phyloP scores from a whole-genome alignment of 2,888 invertebrate species.

The Nomada flava region DNA sequence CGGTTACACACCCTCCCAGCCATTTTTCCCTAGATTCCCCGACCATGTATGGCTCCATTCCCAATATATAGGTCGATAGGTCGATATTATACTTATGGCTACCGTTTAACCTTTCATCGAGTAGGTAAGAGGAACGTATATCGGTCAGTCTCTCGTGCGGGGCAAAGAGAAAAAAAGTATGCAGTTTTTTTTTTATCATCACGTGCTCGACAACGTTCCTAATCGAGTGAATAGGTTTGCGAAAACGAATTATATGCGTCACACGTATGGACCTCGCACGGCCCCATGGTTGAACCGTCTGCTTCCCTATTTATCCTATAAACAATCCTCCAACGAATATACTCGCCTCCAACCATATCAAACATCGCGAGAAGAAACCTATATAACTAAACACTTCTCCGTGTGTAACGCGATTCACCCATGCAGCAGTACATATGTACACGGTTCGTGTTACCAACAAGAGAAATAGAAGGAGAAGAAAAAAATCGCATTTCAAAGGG shows the following conservation, averaged over 20 bases:
- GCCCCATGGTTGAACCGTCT: neutral
- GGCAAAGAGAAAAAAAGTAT: too few relatives aligned
- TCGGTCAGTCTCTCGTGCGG: neutral
- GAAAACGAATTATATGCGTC: too few relatives aligned
- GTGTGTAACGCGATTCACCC: neutral
- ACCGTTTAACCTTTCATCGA: slow-evolving; percentile 32
- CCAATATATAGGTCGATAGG: slow-evolving; percentile 51
- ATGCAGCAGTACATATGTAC: too few relatives aligned
- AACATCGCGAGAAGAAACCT: neutral
- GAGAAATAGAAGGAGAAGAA: too few relatives aligned
- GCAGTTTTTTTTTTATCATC: too few relatives aligned
- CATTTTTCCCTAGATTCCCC: too few relatives aligned
- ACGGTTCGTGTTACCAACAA: too few relatives aligned
- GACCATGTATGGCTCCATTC: neutral
- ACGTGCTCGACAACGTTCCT: too few relatives aligned
- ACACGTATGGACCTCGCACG: too few relatives aligned
- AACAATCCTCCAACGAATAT: slow-evolving; percentile 17
- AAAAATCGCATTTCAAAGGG: neutral
- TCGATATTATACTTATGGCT: slow-evolving; percentile 53
- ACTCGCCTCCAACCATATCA: neutral
- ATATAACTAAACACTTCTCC: neutral
- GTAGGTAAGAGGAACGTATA: neutral
- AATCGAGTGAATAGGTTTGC: too few relatives aligned
- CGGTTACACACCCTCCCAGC: too few relatives aligned
- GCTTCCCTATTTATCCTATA: slow-evolving; percentile 21